Evolutionary conservation across 2,797 vertebrate genomes (phyloP).

Genomic region (Platyrinchus mystaceus): DNA sequence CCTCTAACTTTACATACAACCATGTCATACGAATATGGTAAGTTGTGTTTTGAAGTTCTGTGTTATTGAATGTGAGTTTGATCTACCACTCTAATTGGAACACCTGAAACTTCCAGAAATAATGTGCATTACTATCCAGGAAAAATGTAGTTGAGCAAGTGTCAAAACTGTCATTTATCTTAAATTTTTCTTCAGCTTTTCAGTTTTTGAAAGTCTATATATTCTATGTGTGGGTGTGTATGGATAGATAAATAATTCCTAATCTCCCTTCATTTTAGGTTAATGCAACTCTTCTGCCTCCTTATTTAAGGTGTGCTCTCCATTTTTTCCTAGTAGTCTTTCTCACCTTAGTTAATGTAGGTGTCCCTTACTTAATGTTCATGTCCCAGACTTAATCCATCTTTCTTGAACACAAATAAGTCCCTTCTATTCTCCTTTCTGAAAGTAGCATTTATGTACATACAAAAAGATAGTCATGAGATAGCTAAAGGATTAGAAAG

Average conservation of each 20-base stretch:
- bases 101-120: neutral
- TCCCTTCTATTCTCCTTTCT: neutral
- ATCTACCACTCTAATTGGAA: neutral
- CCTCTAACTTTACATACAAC: neutral
- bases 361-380: too few relatives aligned
- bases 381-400: neutral
- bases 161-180: neutral
- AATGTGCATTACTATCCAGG: neutral
- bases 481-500: neutral
- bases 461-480: neutral
- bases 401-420: neutral
- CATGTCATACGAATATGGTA: neutral
- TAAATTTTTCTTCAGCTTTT: neutral
- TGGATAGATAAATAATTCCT: neutral
- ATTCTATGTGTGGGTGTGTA: neutral
- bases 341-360: neutral
- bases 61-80: rapidly evolving
- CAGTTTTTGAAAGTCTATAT: neutral
- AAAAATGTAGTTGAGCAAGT: neutral
- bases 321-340: neutral
- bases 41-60: neutral
- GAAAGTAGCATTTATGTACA: neutral
- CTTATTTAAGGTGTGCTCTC: neutral
- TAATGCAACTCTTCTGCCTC: neutral
- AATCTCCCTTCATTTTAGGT: neutral